Percentiles rank a stretch among this genome's conserved stretches.
phyloP scores from a whole-genome alignment of 1,140 invertebrate species.

The Drosophila rufa region DNA sequence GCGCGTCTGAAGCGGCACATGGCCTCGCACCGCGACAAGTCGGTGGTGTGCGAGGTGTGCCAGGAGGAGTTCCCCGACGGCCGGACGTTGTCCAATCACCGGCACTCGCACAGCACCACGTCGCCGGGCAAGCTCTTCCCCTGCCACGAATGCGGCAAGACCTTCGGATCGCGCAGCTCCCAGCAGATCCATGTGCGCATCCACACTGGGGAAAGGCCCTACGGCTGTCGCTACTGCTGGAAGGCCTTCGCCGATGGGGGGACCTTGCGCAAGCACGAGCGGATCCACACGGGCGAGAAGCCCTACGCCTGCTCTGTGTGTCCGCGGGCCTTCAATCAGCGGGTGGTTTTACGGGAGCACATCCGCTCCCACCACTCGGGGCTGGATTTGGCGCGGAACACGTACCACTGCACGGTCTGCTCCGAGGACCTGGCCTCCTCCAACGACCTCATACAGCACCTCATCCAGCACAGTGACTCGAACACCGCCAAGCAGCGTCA shows the following conservation, averaged over 20 bases:
- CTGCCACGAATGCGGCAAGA: conserved; percentile 94
- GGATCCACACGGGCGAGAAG: conserved; percentile 98
- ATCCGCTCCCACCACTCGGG: conserved; percentile 93
- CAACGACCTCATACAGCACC: conserved; percentile 91
- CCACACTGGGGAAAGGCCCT: conserved; percentile 92
- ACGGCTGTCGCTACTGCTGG: conserved; percentile 98
- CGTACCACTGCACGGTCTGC: conserved; percentile 91
- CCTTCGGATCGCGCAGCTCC: conserved; percentile 95
- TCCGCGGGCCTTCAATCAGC: conserved; percentile 93
- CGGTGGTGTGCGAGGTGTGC: conserved; percentile 89
- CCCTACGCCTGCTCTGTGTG: conserved; percentile 98
- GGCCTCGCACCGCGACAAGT: conserved; percentile 90
- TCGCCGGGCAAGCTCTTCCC: conserved; percentile 90
- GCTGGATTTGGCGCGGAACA: conserved; percentile 88
- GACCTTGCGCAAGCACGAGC: conserved; percentile 98
- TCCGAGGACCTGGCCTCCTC: conserved; percentile 89
- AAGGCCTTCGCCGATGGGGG: conserved; percentile 99
- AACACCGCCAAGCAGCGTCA: conserved; percentile 92
- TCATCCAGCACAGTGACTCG: conserved; percentile 93
- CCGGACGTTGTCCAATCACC: conserved; percentile 89
- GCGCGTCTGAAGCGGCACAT: conserved; percentile 88
- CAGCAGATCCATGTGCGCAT: conserved; percentile 96
- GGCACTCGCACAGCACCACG: conserved; percentile 88
- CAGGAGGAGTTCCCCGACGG: conserved; percentile 90
- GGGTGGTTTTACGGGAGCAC: conserved; percentile 92